These are phyloP conservation scores for Dione juno DNA, from an alignment of 2,888 invertebrate genomes.

Conservation along the genomic window DNA sequence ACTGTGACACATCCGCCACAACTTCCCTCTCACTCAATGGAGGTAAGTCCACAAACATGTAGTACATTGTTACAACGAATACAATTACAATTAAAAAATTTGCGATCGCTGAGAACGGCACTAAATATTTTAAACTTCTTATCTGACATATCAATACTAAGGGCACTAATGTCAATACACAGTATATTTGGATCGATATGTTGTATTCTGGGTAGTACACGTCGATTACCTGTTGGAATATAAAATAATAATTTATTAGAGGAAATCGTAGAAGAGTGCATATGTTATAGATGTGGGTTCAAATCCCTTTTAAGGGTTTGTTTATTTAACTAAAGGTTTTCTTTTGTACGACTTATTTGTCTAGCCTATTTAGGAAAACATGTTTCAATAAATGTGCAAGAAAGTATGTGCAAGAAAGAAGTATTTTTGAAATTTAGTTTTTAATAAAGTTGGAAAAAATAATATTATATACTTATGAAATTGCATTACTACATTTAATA, in stretches of 20 bases:
- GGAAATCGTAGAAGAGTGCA: too few relatives aligned
- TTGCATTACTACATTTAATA: too few relatives aligned
- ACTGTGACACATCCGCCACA: constrained; percentile 79
- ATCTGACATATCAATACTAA: constrained; percentile 88
- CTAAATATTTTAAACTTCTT: constrained; percentile 90
- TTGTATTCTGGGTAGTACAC: constrained; percentile 69
- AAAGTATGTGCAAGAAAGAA: too few relatives aligned
- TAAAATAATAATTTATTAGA: neutral
- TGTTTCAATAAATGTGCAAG: too few relatives aligned
- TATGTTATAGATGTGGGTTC: too few relatives aligned
- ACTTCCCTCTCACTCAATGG: constrained; percentile 67
- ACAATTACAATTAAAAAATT: constrained; percentile 91
- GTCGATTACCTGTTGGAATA: constrained; percentile 76
- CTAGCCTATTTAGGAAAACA: too few relatives aligned
- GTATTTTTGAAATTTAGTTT: too few relatives aligned
- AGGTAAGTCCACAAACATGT: constrained; percentile 86
- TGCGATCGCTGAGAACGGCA: constrained; percentile 94
- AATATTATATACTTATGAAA: too few relatives aligned
- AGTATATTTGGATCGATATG: constrained; percentile 85
- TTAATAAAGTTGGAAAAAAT: too few relatives aligned
- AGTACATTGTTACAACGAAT: constrained; percentile 91
- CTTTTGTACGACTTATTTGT: too few relatives aligned
- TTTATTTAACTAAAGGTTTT: too few relatives aligned
- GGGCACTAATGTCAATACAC: constrained; percentile 86
- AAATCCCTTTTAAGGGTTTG: too few relatives aligned